phyloP scores from a whole-genome alignment of 2,797 vertebrate species.

The Pangasius krempfi region DNA sequence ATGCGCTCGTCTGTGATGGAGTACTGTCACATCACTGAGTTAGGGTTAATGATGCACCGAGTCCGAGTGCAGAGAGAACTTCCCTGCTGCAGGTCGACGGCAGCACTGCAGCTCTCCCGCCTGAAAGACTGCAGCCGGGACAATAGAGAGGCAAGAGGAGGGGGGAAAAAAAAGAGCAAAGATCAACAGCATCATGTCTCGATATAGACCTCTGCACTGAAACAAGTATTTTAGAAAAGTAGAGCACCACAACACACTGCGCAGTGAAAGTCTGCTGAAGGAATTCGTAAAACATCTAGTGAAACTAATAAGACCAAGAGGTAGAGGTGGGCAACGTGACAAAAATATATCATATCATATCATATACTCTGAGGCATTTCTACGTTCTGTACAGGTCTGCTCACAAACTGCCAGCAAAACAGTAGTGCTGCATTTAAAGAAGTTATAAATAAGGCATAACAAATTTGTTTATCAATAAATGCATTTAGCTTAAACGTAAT shows the following conservation, averaged over 20 bases:
- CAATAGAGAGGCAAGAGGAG: background rate
- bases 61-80: background rate
- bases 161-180: background rate
- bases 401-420: background rate
- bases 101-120: background rate
- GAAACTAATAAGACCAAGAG: background rate
- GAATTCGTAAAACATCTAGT: background rate
- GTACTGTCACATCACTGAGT: background rate
- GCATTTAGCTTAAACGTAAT: background rate
- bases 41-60: background rate
- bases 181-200: background rate
- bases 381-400: background rate
- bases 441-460: background rate
- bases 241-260: background rate
- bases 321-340: background rate
- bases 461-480: background rate
- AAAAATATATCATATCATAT: background rate
- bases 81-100: background rate
- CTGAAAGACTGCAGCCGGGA: background rate
- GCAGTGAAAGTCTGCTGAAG: background rate
- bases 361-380: background rate
- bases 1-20: background rate
- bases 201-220: constrained; percentile 3
- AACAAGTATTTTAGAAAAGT: background rate
- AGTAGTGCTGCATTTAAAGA: background rate